Base-by-base conservation (phyloP, 2,113 vertebrate genomes). In the Caretta caretta region DNA sequence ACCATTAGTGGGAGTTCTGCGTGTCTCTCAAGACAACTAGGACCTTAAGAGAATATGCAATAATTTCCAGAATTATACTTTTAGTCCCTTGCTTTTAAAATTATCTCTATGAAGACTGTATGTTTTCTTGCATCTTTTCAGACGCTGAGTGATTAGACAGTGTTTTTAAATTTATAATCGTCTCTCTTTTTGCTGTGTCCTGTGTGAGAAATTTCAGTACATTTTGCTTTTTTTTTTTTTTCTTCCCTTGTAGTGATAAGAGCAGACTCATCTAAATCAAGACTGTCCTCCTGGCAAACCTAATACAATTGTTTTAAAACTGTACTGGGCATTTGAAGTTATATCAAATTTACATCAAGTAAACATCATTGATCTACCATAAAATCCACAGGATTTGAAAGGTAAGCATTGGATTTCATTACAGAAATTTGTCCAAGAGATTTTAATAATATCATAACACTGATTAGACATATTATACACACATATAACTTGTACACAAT, bases 331-430 rank as follows among this genome's bases (percentile, higher is more conserved):
- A 81, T 94, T 94, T 48, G 48, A 49, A 94, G 19, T 95, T 89
- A 56, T 46, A 87, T 85, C 11, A 87, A 90, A 78, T 96, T 97
- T 86, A 79, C 83, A 97, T 85, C 35, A 57, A 75, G 54, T 93
- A 96, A 97, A 95, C 24, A 84, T 51, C 16, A 92, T 48, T 87
- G 8, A 86, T 86, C 88, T 94, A 38, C 48, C n/a, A 13, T 82
- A 96, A 97, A 96, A 95, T 14, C 86, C 57, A 92, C 1, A 29
- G 83, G 59, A n/a, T 94, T 76, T 93, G 35, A 94, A 95, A 86
- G 31, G 20, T 5, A 89, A 89, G 69, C 35, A n/a, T 13, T 93
- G 8, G 2, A 7, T 75, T 94, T 56, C 80, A 93, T 93, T 93
- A n/a, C 14, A 8, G 62, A 17, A 5, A 24, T 88, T 84, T 91